A percentile compares a stretch with the other conserved stretches of the same genome.
Conservation (phyloP, 1,140 invertebrate species). For the Drosophila asahinai region DNA sequence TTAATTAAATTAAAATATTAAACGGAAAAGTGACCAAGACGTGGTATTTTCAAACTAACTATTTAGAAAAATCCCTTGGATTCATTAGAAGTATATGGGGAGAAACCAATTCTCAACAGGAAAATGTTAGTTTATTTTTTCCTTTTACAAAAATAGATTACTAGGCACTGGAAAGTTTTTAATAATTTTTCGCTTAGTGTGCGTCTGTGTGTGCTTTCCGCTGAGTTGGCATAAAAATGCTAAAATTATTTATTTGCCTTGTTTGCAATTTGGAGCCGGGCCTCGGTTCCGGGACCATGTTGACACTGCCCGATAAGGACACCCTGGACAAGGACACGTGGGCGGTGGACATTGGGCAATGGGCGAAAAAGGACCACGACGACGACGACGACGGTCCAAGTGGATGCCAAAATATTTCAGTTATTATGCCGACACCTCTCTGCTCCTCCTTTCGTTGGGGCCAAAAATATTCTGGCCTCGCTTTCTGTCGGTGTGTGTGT, state of each 20-base stretch:
- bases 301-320: constrained; percentile 73
- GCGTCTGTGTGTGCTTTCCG: constrained; percentile 38
- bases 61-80: no score
- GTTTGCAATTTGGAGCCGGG: constrained; percentile 75
- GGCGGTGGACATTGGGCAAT: background rate
- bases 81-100: no score
- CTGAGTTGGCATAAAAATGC: constrained; percentile 82
- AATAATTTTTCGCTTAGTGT: constrained; percentile 3
- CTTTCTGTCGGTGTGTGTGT: constrained; percentile 11
- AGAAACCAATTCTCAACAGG: no score
- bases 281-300: constrained; percentile 44
- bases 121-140: no score
- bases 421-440: constrained; percentile 70
- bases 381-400: constrained; percentile 16
- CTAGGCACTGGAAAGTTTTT: no score
- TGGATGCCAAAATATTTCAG: constrained; percentile 80
- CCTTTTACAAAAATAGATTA: background rate
- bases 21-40: no score
- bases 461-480: constrained; percentile 35
- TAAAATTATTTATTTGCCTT: constrained; percentile 83
- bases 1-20: background rate
- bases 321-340: constrained; percentile 35
- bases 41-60: no score
- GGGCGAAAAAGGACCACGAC: background rate
- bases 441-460: constrained; percentile 17